phyloP scores from a whole-genome alignment of 2,113 vertebrate species.

The Athene cunicularia region DNA sequence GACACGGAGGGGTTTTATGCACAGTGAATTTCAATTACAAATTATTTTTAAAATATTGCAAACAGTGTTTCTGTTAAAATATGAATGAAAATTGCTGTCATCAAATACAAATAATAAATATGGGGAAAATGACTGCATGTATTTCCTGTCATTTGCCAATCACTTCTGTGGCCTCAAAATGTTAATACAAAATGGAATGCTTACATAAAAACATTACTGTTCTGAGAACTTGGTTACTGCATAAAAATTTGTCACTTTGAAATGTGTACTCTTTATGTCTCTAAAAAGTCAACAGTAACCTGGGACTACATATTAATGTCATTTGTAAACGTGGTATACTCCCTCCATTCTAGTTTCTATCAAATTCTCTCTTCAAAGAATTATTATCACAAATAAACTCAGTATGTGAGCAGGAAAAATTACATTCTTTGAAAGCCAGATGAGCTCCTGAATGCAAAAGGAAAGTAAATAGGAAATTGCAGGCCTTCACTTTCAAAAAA shows the following conservation, averaged over 20 bases:
- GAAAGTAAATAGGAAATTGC: background rate
- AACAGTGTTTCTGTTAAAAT: background rate
- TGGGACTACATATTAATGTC: background rate
- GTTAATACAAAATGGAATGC: background rate
- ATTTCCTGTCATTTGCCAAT: background rate
- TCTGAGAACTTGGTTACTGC: background rate
- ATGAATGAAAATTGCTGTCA: background rate
- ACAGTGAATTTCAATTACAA: background rate
- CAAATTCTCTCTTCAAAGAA: background rate
- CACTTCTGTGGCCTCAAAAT: background rate
- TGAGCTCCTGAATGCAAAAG: accelerated
- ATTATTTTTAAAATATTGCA: background rate
- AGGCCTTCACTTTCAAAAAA: background rate
- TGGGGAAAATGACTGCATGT: background rate
- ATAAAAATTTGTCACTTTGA: background rate
- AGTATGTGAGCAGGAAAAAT: background rate
- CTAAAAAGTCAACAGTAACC: background rate
- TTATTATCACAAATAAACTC: background rate
- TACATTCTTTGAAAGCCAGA: background rate
- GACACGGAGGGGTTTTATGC: background rate
- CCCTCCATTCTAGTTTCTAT: background rate
- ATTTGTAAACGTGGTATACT: background rate
- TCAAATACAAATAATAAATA: background rate
- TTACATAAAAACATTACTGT: background rate
- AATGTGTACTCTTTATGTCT: background rate